phyloP scores from a whole-genome alignment of 2,113 vertebrate genomes.

The Cavia aperea region DNA sequence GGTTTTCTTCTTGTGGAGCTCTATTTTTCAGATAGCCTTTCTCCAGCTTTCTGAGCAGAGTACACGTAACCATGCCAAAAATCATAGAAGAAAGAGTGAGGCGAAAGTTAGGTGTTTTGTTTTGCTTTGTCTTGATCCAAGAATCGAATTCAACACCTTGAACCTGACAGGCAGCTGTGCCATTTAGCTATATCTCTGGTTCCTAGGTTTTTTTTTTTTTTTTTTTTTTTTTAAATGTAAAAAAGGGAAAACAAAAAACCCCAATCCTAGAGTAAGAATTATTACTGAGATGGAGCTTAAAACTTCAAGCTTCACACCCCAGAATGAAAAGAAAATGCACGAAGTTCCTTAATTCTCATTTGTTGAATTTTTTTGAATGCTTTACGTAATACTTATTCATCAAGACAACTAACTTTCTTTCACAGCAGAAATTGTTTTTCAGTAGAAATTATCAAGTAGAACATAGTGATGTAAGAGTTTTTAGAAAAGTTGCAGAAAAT shows the following conservation, averaged over 20 bases:
- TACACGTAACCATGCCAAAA: background rate
- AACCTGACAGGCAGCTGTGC: background rate
- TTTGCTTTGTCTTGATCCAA: too few species aligned
- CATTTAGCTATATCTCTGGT: too few species aligned
- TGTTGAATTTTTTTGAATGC: background rate
- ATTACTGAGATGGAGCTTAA: background rate
- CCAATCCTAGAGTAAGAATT: background rate
- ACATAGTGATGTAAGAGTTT: background rate
- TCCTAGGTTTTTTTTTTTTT: background rate
- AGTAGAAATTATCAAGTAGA: slow-evolving; percentile 14
- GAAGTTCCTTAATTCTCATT: background rate
- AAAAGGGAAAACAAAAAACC: background rate
- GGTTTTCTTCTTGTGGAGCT: slow-evolving; percentile 4
- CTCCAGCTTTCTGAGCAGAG: background rate
- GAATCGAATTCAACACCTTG: too few species aligned
- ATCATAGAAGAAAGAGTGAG: background rate
- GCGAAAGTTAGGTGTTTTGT: background rate
- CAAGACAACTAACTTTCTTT: background rate
- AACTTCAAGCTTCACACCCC: background rate
- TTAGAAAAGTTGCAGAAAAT: slow-evolving; percentile 7
- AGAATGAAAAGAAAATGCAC: background rate
- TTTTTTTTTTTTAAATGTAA: background rate
- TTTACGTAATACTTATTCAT: slow-evolving; percentile 21
- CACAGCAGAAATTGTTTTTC: background rate
- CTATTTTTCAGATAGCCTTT: background rate